Conservation (phyloP, 2,113 vertebrate species). For the Falco punctatus region DNA sequence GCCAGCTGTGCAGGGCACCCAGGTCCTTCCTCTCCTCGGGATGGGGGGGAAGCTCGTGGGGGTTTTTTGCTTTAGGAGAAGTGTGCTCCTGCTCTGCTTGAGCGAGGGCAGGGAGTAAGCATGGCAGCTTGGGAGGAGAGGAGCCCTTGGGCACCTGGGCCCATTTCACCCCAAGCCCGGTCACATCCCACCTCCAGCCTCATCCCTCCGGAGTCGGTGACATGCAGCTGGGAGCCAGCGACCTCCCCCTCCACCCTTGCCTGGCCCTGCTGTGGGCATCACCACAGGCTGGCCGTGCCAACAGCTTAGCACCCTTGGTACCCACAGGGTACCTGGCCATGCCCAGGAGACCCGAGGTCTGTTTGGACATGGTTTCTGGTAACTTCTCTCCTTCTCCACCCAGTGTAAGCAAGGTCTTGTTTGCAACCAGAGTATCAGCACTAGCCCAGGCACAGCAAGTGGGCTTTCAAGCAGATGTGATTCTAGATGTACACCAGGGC, state of each 20-base stretch:
- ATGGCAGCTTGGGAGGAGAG: constrained; percentile 50
- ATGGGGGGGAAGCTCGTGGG: not conserved
- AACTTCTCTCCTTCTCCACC: not conserved
- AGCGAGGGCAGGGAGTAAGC: constrained; percentile 34
- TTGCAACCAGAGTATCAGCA: not conserved
- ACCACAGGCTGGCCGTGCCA: not conserved
- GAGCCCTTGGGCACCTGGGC: constrained; percentile 33
- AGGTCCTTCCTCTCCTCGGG: constrained; percentile 26
- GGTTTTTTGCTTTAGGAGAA: not conserved
- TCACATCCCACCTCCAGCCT: constrained; percentile 49
- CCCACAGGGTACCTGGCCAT: not conserved
- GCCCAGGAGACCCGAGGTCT: not conserved
- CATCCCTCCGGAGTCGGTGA: not conserved
- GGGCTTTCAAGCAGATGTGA: not conserved
- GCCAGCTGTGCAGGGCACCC: constrained; percentile 41
- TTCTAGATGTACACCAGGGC: not conserved
- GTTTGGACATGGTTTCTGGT: not conserved
- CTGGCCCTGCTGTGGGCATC: fast-evolving
- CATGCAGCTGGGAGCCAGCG: not conserved
- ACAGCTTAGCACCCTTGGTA: not conserved
- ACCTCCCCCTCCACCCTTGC: not conserved
- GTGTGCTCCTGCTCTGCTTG: not conserved
- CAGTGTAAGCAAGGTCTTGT: fast-evolving
- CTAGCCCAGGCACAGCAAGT: not conserved
- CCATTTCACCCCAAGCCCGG: constrained; percentile 59